Base-by-base conservation (phyloP, 2,797 vertebrate genomes). In the Lerista edwardsae region DNA sequence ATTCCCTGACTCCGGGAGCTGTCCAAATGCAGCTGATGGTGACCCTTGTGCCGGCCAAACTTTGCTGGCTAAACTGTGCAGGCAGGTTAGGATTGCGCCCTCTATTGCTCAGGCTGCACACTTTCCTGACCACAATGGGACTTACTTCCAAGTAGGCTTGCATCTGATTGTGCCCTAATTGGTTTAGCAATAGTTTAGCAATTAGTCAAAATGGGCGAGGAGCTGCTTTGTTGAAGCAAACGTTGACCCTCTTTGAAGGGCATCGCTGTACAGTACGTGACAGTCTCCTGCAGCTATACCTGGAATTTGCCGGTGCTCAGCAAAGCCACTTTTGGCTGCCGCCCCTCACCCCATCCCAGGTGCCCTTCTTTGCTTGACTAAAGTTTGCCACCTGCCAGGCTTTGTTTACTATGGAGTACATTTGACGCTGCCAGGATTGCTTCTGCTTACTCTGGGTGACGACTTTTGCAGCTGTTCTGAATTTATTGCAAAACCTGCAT, bases 391-490 rank as follows among this genome's bases (percentile, higher is more conserved):
- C 85, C 89, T 93, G 82, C 87, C 93, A 93, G 94, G 89, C 88
- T 95, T 93, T 44, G 65, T 61, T 93, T 90, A 93, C 71, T 67
- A 87, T 80, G 85, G 91, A 85, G 84, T 75, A 95, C 88, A 88
- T 89, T 92, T 88, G 91, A 92, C 90, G 85, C 21, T 57, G 92
- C 94, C 94, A 93, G 94, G 92, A 84, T 92, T 84, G 80, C 86
- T 86, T 89, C 92, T 90, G 90, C 94, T 94, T 94, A 93, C 93
- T 95, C 94, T 94, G 92, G 89, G 93, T 95, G 95, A 41, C 91
- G 89, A 89, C 92, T 94, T 90, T 91, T 84, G 94, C 96, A 96
- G 96, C 95, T 96, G 96, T 92, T 94, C 91, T 95, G 93, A 93
- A 93, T 93, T 96, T 95, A 95, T 94, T 93, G 92, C 93, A 94